These are phyloP conservation scores for Eulemur albifrons DNA, from an alignment of 2,797 vertebrate species.

Conservation along the genomic window DNA sequence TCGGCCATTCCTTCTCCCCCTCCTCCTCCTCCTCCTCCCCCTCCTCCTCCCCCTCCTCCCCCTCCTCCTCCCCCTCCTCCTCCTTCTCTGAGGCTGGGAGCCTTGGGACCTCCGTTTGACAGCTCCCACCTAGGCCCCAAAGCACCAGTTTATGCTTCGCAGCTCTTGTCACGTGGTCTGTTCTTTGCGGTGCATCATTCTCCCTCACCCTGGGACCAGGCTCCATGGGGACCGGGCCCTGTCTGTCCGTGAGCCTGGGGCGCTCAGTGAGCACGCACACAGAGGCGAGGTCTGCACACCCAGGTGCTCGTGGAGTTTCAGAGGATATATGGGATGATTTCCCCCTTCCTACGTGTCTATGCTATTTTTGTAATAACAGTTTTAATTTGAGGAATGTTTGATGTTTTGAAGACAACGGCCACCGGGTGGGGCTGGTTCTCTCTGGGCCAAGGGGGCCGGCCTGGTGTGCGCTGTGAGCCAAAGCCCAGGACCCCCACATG, in stretches of 20 bases:
- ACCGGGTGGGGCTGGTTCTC: neutral
- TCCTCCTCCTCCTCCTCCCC: neutral
- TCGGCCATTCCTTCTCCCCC: neutral
- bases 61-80: neutral
- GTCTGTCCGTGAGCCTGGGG: neutral
- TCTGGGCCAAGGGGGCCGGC: neutral
- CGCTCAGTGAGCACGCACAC: fast-evolving
- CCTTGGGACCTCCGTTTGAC: neutral
- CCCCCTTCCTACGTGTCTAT: neutral
- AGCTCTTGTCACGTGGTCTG: fast-evolving
- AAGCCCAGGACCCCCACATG: neutral
- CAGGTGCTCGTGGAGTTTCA: neutral
- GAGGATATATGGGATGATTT: neutral
- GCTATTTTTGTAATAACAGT: neutral
- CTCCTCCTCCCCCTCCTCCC: neutral
- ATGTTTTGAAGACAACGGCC: neutral
- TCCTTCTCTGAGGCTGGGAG: neutral
- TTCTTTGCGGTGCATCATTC: neutral
- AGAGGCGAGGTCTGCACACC: too few species aligned
- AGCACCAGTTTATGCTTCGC: neutral
- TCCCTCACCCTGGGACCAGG: neutral
- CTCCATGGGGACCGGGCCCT: too few species aligned
- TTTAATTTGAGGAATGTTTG: neutral
- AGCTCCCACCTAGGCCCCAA: neutral
- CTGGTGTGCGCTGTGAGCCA: neutral